A percentile compares a stretch with the other conserved stretches of the same genome.
Evolutionary conservation across 2,888 invertebrate genomes (phyloP).

Genomic region (Apotomis capreana): DNA sequence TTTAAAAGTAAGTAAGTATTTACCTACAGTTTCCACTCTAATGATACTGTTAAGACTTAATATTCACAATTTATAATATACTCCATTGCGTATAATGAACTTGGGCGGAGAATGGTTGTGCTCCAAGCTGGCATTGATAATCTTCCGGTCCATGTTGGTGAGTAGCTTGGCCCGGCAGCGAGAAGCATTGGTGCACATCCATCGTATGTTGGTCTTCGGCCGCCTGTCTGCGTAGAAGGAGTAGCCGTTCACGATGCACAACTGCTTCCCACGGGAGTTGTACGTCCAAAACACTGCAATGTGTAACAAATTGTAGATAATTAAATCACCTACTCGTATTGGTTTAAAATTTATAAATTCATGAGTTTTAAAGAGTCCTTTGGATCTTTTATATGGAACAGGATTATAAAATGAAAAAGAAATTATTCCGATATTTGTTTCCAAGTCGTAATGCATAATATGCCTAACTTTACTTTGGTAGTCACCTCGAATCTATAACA

Average conservation of each 20-base stretch:
- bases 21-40: too few relatives aligned
- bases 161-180: constrained; percentile 9
- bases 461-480: too few relatives aligned
- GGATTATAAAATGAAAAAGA: too few relatives aligned
- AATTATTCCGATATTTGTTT: too few relatives aligned
- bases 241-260: constrained; percentile 21
- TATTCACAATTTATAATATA: constrained; percentile 34
- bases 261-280: constrained; percentile 19
- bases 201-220: background rate
- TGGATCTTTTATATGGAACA: too few relatives aligned
- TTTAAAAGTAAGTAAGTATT: too few relatives aligned
- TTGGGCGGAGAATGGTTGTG: background rate
- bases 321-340: too few relatives aligned
- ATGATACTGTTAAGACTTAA: too few relatives aligned
- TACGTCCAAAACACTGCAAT: constrained; percentile 17
- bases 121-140: background rate
- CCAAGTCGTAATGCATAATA: too few relatives aligned
- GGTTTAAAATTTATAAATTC: too few relatives aligned
- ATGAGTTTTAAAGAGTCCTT: too few relatives aligned
- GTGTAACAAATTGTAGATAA: background rate
- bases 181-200: constrained; percentile 17
- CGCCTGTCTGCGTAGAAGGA: constrained; percentile 15
- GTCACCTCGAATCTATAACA: too few relatives aligned
- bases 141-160: background rate
- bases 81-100: background rate